Evolutionary conservation across 2,797 vertebrate species (phyloP).

Genomic region (Brachyalestes nurse): DNA sequence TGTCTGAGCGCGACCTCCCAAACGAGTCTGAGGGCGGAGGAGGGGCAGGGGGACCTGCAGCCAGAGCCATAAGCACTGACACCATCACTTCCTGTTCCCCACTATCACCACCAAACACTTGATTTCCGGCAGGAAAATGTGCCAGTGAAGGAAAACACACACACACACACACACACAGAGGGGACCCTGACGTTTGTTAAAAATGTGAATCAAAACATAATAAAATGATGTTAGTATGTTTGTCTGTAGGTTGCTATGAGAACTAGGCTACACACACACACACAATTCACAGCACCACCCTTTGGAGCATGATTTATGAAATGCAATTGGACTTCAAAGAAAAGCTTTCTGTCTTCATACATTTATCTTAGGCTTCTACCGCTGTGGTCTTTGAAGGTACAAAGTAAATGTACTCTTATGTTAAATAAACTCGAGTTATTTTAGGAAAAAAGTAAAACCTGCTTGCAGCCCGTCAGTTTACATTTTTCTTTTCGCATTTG

Average conservation of each 20-base stretch:
- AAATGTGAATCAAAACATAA: constrained; percentile 40
- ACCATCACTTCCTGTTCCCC: constrained; percentile 79
- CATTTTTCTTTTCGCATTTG: constrained; percentile 40
- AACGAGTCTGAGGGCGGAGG: constrained; percentile 34
- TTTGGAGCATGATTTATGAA: constrained; percentile 71
- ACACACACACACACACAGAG: neutral
- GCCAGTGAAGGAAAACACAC: constrained; percentile 58
- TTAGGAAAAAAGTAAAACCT: constrained; percentile 38
- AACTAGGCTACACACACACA: constrained; percentile 50
- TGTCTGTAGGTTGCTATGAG: constrained; percentile 55
- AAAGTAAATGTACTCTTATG: constrained; percentile 55
- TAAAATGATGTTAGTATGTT: constrained; percentile 48
- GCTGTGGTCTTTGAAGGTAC: constrained; percentile 65
- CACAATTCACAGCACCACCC: constrained; percentile 48
- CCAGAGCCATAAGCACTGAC: constrained; percentile 72
- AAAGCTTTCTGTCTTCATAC: constrained; percentile 54
- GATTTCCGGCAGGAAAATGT: constrained; percentile 77
- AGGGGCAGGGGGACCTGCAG: constrained; percentile 33
- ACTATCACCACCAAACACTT: constrained; percentile 84
- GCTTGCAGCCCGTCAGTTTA: neutral
- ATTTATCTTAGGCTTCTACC: constrained; percentile 52
- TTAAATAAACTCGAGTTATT: constrained; percentile 61
- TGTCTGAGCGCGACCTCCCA: constrained; percentile 77
- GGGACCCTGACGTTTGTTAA: constrained; percentile 37
- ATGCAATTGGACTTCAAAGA: constrained; percentile 71